These are phyloP conservation scores for Nomia melanderi DNA, from an alignment of 1,140 invertebrate species.

Conservation along the genomic window DNA sequence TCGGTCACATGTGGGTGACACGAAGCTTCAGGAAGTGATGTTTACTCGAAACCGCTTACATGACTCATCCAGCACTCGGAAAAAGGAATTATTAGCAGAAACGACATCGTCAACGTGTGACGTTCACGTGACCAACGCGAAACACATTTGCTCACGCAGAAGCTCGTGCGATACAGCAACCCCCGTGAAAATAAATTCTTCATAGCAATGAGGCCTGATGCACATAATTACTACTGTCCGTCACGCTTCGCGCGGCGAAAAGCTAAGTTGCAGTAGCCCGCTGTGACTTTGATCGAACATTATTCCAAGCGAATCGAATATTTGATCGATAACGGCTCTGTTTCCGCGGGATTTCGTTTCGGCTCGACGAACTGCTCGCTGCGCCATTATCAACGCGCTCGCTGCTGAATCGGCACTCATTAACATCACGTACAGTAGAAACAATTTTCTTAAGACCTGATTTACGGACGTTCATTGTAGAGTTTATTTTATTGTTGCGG, in stretches of 20 bases:
- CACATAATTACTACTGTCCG: background rate
- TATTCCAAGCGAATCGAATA: background rate
- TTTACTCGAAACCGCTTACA: no score
- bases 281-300: background rate
- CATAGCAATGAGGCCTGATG: background rate
- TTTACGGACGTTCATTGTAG: no score
- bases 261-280: background rate
- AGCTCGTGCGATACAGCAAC: background rate
- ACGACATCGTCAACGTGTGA: background rate
- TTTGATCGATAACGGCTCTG: background rate
- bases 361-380: no score
- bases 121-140: background rate
- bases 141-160: background rate
- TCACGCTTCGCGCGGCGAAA: background rate
- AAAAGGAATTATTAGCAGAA: no score
- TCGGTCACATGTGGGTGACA: no score
- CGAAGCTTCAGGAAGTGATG: no score
- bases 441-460: no score
- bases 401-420: no score
- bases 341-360: background rate
- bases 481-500: no score
- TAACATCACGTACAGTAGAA: no score
- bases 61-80: no score
- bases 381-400: no score
- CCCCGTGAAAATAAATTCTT: constrained; percentile 6